Evolutionary conservation across 2,888 invertebrate genomes (phyloP).

Genomic region (Selenia dentaria): DNA sequence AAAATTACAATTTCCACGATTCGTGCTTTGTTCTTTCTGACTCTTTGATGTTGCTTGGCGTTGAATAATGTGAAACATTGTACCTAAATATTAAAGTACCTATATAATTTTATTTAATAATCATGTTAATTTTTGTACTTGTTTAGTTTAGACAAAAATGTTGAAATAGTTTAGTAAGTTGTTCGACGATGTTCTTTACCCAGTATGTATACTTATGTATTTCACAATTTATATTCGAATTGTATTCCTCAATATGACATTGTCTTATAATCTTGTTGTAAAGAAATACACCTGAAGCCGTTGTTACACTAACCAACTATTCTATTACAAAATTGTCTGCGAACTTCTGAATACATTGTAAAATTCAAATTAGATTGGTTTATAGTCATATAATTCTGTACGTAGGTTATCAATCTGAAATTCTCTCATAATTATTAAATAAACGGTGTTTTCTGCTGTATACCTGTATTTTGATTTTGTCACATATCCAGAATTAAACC

Average conservation of each 20-base stretch:
- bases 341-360: constrained; percentile 70
- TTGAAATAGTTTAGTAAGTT: constrained; percentile 74
- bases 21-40: constrained; percentile 73
- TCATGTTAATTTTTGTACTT: constrained; percentile 71
- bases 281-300: constrained; percentile 62
- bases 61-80: constrained; percentile 77
- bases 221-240: constrained; percentile 71
- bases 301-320: constrained; percentile 48
- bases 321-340: constrained; percentile 59
- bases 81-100: too few species aligned
- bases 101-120: constrained; percentile 64
- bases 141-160: constrained; percentile 77
- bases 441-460: constrained; percentile 86
- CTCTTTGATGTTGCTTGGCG: constrained; percentile 80
- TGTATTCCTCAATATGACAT: constrained; percentile 68
- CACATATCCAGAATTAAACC: too few species aligned
- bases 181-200: constrained; percentile 64
- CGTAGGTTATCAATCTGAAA: constrained; percentile 85
- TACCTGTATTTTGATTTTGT: neutral
- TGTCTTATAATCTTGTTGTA: constrained; percentile 76
- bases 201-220: constrained; percentile 55
- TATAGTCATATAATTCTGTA: constrained; percentile 83
- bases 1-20: constrained; percentile 60
- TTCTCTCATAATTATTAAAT: constrained; percentile 86
- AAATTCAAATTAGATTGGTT: constrained; percentile 82